Percentiles rank a stretch among this genome's conserved stretches.
These are phyloP conservation scores for Agonopterix heracliana DNA, from an alignment of 2,888 invertebrate genomes.

Conservation along the genomic window DNA sequence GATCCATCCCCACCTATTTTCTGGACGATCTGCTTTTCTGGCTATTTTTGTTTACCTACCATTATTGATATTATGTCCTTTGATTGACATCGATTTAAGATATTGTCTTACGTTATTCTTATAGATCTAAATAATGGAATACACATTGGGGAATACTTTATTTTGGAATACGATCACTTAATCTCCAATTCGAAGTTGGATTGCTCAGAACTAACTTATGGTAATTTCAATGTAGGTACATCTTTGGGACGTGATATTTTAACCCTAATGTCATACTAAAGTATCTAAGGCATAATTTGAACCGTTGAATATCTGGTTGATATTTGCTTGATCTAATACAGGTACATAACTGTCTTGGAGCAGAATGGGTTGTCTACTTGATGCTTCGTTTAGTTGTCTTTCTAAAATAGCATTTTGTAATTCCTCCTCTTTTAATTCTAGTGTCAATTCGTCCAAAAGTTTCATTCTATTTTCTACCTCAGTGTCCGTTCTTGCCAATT, in stretches of 20 bases:
- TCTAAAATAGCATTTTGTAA: constrained; percentile 67
- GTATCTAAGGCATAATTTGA: constrained; percentile 61
- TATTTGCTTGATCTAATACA: constrained; percentile 41
- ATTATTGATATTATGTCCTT: no score
- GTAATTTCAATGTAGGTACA: constrained; percentile 34
- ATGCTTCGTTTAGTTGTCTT: constrained; percentile 60
- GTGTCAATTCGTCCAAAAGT: constrained; percentile 69
- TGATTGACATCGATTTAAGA: no score
- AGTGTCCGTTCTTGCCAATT: constrained; percentile 66
- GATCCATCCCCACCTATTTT: no score
- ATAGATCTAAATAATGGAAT: constrained; percentile 1
- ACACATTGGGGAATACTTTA: constrained; percentile 5
- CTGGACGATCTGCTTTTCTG: no score
- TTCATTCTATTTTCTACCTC: constrained; percentile 73
- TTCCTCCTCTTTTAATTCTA: constrained; percentile 71
- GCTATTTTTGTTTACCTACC: no score
- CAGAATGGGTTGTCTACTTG: constrained; percentile 62
- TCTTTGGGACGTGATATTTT: constrained; percentile 36
- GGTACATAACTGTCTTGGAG: constrained; percentile 67
- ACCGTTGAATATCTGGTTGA: constrained; percentile 28
- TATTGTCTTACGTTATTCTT: not conserved
- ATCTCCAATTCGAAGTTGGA: not conserved
- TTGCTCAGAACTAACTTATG: constrained; percentile 26
- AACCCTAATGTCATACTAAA: constrained; percentile 58
- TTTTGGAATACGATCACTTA: constrained; percentile 29